phyloP scores from a whole-genome alignment of 1,140 invertebrate species.

The Drosophila bocki region DNA sequence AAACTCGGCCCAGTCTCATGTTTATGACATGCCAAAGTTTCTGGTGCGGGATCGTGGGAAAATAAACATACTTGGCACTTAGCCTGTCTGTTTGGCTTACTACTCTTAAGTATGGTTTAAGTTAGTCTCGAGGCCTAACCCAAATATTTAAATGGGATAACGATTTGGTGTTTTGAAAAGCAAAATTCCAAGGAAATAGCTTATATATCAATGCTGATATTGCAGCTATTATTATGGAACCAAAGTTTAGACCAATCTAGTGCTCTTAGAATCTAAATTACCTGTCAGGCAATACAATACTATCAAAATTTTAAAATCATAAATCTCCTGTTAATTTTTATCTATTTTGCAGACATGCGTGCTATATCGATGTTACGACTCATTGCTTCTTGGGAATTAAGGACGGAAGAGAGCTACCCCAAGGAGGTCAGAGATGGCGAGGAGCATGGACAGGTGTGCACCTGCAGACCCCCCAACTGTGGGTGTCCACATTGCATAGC shows the following conservation, averaged over 20 bases:
- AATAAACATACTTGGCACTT: constrained; percentile 23
- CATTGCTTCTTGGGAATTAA: neutral
- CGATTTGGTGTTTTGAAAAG: neutral
- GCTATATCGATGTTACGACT: no score
- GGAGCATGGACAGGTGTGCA: neutral
- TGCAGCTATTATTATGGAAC: neutral
- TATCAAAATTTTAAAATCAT: neutral
- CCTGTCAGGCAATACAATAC: neutral
- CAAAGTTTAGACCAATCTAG: neutral
- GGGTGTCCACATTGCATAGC: neutral
- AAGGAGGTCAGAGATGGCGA: neutral
- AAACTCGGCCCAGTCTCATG: constrained; percentile 20
- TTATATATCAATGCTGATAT: neutral
- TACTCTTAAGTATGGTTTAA: neutral
- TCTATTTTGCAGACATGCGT: neutral
- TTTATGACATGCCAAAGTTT: constrained; percentile 43
- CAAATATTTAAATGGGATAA: neutral
- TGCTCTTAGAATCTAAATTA: neutral
- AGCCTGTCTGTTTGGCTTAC: neutral
- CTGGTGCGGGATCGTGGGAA: neutral
- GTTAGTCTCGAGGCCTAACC: neutral
- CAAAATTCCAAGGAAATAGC: neutral
- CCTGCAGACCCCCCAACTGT: neutral
- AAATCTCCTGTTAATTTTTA: neutral
- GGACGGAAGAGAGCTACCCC: neutral